Evolutionary conservation across 2,113 vertebrate species (phyloP).

Genomic region (Perca flavescens): DNA sequence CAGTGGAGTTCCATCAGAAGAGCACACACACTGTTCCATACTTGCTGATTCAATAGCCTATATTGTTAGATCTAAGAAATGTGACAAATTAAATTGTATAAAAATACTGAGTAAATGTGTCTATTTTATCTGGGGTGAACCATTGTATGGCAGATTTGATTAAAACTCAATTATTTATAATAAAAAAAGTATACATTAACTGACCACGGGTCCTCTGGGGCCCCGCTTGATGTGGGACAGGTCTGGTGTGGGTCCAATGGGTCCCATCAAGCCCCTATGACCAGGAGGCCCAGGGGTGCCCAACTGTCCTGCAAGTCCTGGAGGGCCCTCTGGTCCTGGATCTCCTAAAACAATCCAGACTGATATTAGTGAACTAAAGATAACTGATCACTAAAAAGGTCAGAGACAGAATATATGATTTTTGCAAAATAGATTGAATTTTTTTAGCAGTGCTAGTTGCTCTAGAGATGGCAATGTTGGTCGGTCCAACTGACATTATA

Average conservation of each 20-base stretch:
- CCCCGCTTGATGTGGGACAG: slow-evolving; percentile 95
- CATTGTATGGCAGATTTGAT: not conserved
- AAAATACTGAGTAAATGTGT: not conserved
- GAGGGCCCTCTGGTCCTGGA: slow-evolving; percentile 90
- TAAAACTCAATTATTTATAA: not conserved
- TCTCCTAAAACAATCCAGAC: slow-evolving; percentile 83
- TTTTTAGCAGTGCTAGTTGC: not conserved
- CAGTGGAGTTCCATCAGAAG: slow-evolving; percentile 25
- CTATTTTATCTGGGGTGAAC: not conserved
- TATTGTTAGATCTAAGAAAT: not conserved
- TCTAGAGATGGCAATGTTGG: not conserved
- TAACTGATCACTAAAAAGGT: not conserved
- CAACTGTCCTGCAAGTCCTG: slow-evolving; percentile 86
- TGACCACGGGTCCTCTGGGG: slow-evolving; percentile 93
- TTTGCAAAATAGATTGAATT: not conserved
- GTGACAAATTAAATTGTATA: not conserved
- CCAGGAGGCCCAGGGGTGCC: slow-evolving; percentile 91
- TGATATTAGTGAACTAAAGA: slow-evolving; percentile 10
- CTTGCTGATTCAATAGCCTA: not conserved
- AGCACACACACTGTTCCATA: slow-evolving; percentile 3
- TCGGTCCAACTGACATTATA: not conserved
- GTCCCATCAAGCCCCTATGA: slow-evolving; percentile 95
- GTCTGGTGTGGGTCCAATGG: slow-evolving; percentile 94
- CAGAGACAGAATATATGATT: not conserved
- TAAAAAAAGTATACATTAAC: slow-evolving; percentile 51